Percentiles rank a stretch among this genome's conserved stretches.
phyloP scores from a whole-genome alignment of 2,888 invertebrate species.

The Cataglyphis altisquamis region DNA sequence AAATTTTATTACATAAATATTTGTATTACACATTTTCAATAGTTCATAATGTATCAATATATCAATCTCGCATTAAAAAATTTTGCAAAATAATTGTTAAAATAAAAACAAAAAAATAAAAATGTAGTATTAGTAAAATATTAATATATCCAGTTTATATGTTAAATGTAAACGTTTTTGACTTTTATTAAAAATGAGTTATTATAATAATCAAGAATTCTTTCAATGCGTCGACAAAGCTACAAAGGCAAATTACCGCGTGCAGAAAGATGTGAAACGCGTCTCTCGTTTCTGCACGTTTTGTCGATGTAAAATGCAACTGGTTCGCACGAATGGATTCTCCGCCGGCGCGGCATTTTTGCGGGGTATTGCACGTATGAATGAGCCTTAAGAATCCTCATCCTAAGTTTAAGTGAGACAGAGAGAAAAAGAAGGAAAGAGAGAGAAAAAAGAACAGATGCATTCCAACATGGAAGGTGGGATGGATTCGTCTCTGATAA shows the following conservation, averaged over 20 bases:
- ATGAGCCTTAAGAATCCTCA: slow-evolving; percentile 70
- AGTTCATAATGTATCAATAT: neutral
- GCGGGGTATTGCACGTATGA: slow-evolving; percentile 65
- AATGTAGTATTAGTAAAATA: neutral
- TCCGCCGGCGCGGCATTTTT: slow-evolving; percentile 42
- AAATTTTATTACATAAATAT: neutral
- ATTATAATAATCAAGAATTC: neutral
- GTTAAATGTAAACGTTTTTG: neutral
- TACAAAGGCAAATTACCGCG: slow-evolving; percentile 4
- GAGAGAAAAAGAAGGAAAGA: slow-evolving; percentile 62
- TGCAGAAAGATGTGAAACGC: slow-evolving; percentile 19
- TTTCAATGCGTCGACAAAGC: slow-evolving; percentile 13
- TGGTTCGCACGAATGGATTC: slow-evolving; percentile 47
- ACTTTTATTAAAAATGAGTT: neutral
- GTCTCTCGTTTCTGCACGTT: slow-evolving; percentile 47
- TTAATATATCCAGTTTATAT: neutral
- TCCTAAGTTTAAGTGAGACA: slow-evolving; percentile 52
- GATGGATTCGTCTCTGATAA: slow-evolving; percentile 85
- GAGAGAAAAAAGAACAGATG: slow-evolving; percentile 68
- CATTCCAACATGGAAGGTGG: slow-evolving; percentile 82
- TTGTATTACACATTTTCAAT: neutral
- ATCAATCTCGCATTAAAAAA: neutral
- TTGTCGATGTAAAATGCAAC: slow-evolving; percentile 46
- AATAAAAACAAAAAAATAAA: neutral
- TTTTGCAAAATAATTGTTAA: slow-evolving; percentile 11